phyloP scores from a whole-genome alignment of 2,797 vertebrate species.

The Sandelia bainsii region DNA sequence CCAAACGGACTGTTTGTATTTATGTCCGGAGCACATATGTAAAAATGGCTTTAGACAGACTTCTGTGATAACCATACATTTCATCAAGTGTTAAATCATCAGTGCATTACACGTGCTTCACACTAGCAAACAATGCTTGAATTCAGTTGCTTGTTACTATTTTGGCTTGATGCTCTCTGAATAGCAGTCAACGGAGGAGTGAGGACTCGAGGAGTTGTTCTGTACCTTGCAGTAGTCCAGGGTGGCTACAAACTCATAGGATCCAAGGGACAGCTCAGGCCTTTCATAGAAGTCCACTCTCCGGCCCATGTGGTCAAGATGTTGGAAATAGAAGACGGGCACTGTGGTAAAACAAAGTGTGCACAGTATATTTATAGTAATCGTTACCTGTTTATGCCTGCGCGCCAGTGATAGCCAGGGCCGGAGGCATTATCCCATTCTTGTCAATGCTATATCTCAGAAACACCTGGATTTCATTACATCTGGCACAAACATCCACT shows the following conservation, averaged over 20 bases:
- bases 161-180: background rate
- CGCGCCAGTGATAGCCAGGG: no score
- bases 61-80: background rate
- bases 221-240: conserved; percentile 95
- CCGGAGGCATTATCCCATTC: no score
- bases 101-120: background rate
- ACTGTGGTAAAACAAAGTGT: conserved; percentile 68
- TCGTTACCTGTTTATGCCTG: no score
- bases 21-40: no score
- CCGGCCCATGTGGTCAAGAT: conserved; percentile 94
- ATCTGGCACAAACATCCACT: no score
- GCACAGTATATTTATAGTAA: background rate
- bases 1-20: no score
- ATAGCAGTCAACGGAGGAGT: background rate
- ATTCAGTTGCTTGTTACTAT: background rate
- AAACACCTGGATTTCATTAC: background rate
- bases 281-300: conserved; percentile 92
- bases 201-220: background rate
- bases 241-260: conserved; percentile 93
- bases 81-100: background rate
- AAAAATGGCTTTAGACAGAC: background rate
- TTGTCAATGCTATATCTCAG: no score
- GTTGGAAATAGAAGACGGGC: conserved; percentile 94
- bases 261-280: conserved; percentile 95
- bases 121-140: background rate